Conservation (phyloP, 2,113 vertebrate genomes). For the Tyto alba region DNA sequence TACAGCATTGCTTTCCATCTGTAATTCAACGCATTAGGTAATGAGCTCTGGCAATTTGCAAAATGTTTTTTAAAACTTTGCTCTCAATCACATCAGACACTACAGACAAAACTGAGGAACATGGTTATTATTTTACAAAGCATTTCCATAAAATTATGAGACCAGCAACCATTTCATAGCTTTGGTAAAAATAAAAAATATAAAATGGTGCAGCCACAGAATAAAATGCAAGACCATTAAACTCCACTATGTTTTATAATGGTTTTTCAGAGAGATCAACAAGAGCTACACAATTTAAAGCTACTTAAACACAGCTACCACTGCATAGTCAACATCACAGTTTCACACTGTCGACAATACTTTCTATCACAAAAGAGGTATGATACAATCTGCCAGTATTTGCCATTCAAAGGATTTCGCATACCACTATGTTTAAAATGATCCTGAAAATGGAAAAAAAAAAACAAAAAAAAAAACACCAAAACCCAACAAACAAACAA, state of each 20-base stretch:
- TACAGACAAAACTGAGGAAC: not conserved
- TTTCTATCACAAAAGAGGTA: not conserved
- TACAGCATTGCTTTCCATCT: not conserved
- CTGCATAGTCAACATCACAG: not conserved
- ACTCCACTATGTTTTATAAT: not conserved
- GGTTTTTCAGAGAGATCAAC: not conserved
- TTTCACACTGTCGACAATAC: not conserved
- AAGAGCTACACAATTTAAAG: not conserved
- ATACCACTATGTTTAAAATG: not conserved
- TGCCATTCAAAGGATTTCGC: not conserved
- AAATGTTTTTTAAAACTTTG: constrained; percentile 21
- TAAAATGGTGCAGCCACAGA: not conserved
- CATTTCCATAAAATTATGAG: constrained; percentile 28
- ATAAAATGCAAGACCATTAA: constrained; percentile 16
- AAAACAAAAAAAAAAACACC: too few relatives aligned
- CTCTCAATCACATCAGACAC: constrained; percentile 35
- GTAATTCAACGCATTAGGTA: constrained; percentile 34
- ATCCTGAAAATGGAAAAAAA: not conserved
- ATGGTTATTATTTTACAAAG: constrained; percentile 25
- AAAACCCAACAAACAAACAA: not conserved
- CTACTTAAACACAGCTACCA: not conserved
- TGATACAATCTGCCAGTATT: not conserved
- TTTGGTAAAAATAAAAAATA: not conserved
- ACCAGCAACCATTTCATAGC: constrained; percentile 2
- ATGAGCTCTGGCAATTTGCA: constrained; percentile 25